These are phyloP conservation scores for Ferrisia virgata DNA, from an alignment of 2,888 invertebrate genomes.

Conservation along the genomic window DNA sequence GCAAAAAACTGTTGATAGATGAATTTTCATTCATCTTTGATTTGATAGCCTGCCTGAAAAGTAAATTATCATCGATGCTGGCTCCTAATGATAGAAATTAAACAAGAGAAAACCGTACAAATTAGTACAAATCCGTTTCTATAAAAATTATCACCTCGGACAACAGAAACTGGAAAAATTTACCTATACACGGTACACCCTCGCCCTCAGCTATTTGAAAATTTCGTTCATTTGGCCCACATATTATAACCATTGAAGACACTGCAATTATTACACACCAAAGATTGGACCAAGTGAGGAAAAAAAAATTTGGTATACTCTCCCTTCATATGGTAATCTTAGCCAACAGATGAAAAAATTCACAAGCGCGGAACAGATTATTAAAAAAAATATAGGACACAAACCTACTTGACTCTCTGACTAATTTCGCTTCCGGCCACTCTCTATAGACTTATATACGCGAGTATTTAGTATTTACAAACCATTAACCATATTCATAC, in stretches of 20 bases:
- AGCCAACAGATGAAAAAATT: background rate
- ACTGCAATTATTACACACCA: background rate
- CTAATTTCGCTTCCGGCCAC: constrained; percentile 8
- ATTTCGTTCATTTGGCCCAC: background rate
- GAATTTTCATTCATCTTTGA: too few relatives aligned
- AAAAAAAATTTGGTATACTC: background rate
- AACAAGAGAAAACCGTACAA: too few relatives aligned
- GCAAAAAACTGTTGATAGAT: too few relatives aligned
- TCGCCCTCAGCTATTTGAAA: background rate
- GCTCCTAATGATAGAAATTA: too few relatives aligned
- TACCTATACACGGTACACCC: background rate
- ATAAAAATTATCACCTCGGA: background rate
- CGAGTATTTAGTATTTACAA: background rate
- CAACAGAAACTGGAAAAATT: background rate
- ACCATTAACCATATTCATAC: background rate
- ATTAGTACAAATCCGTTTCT: background rate
- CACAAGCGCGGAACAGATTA: constrained; percentile 5
- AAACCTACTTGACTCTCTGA: constrained; percentile 9
- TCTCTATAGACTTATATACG: background rate
- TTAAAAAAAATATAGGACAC: constrained; percentile 10
- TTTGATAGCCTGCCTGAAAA: too few relatives aligned
- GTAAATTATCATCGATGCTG: background rate
- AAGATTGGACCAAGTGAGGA: background rate
- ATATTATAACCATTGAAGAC: background rate
- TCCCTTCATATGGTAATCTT: background rate